A percentile compares a stretch with the other conserved stretches of the same genome.
phyloP scores from a whole-genome alignment of 2,797 vertebrate species.

The Lagodon rhomboides region DNA sequence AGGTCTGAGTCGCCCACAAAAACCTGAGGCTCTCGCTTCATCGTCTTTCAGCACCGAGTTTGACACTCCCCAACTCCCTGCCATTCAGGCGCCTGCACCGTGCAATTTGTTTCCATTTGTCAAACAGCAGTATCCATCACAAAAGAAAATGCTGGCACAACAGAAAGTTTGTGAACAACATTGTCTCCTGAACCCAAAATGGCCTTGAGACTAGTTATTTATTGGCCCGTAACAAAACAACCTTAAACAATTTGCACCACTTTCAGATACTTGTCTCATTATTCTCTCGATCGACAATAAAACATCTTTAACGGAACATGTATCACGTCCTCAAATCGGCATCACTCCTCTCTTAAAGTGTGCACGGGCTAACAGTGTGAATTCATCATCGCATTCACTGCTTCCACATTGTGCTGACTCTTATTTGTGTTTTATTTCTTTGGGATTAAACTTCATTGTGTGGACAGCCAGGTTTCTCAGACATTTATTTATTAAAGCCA shows the following conservation, averaged over 20 bases:
- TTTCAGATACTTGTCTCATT: constrained; percentile 78
- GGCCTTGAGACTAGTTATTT: constrained; percentile 72
- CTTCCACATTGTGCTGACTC: constrained; percentile 82
- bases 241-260: constrained; percentile 73
- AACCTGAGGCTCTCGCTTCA: constrained; percentile 78
- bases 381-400: constrained; percentile 80
- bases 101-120: constrained; percentile 87
- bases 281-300: constrained; percentile 73
- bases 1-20: constrained; percentile 84
- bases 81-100: constrained; percentile 80
- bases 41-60: constrained; percentile 78
- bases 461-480: constrained; percentile 72
- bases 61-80: constrained; percentile 81
- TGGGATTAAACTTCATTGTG: constrained; percentile 84
- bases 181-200: constrained; percentile 77
- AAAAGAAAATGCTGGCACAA: constrained; percentile 84
- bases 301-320: constrained; percentile 67
- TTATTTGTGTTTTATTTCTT: constrained; percentile 82
- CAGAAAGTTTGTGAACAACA: constrained; percentile 77
- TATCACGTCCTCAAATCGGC: constrained; percentile 75
- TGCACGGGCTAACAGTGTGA: constrained; percentile 57
- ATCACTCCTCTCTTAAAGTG: constrained; percentile 78
- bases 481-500: constrained; percentile 81
- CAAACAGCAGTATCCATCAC: constrained; percentile 82
- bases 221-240: constrained; percentile 72